Evolutionary conservation across 2,113 vertebrate species (phyloP).

Genomic region (Myrmophylax atrothorax): DNA sequence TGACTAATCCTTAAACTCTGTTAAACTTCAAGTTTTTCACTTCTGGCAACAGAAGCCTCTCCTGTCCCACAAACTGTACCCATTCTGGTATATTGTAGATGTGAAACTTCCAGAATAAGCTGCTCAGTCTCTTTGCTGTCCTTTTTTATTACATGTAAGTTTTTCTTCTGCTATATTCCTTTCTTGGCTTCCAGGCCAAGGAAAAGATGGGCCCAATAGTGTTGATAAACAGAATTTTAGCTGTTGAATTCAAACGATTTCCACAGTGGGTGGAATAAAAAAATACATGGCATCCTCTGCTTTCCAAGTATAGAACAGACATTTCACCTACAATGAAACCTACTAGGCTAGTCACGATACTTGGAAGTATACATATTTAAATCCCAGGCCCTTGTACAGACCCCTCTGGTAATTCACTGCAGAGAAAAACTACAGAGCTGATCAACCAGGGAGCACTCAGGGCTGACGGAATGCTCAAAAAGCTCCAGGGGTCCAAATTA

Average conservation of each 20-base stretch:
- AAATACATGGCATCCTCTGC: not conserved
- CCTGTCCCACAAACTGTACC: not conserved
- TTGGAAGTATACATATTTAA: not conserved
- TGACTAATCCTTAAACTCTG: not conserved
- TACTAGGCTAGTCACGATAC: not conserved
- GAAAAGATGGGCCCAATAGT: not conserved
- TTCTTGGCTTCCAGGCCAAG: not conserved
- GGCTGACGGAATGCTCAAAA: not conserved
- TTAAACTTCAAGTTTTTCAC: not conserved
- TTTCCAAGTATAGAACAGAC: slow-evolving; percentile 1
- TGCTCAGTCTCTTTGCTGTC: not conserved
- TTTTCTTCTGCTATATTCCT: not conserved
- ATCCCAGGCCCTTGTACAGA: not conserved
- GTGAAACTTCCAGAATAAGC: not conserved
- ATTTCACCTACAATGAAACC: slow-evolving; percentile 19
- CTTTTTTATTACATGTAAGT: not conserved
- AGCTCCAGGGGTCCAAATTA: not conserved
- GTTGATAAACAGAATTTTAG: not conserved
- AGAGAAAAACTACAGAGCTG: not conserved
- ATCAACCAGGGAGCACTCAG: not conserved
- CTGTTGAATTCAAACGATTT: not conserved
- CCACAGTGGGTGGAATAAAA: not conserved
- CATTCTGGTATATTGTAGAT: not conserved
- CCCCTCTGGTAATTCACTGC: not conserved
- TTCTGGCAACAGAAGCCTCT: not conserved